Evolutionary conservation across 2,113 vertebrate genomes (phyloP).

Genomic region (Podilymbus podiceps): DNA sequence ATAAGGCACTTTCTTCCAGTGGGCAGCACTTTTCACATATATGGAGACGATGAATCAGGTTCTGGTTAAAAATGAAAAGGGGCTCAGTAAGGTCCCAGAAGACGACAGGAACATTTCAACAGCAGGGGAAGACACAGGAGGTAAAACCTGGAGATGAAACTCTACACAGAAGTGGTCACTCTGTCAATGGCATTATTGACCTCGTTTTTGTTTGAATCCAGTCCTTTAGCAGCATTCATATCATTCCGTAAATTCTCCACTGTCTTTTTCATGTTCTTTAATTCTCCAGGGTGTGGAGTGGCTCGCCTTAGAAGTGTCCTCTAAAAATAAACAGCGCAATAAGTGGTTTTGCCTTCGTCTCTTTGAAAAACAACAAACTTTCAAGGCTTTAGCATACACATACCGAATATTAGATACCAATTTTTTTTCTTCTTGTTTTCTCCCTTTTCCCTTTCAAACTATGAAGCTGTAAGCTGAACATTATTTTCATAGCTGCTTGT

Average conservation of each 20-base stretch:
- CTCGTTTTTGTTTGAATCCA: constrained; percentile 99
- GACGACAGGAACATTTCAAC: constrained; percentile 60
- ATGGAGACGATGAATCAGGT: constrained; percentile 65
- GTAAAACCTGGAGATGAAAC: constrained; percentile 78
- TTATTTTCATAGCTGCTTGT: background rate
- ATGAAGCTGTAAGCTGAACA: background rate
- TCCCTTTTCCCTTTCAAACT: background rate
- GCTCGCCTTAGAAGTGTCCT: constrained; percentile 90
- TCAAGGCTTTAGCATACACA: constrained; percentile 13
- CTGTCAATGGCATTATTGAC: constrained; percentile 94
- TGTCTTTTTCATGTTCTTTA: constrained; percentile 95
- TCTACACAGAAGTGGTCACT: constrained; percentile 97
- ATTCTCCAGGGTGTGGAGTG: constrained; percentile 95
- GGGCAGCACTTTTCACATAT: constrained; percentile 63
- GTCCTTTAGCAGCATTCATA: constrained; percentile 94
- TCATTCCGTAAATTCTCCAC: constrained; percentile 95
- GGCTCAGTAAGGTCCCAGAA: constrained; percentile 67
- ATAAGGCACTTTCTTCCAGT: constrained; percentile 87
- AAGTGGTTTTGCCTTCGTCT: constrained; percentile 43
- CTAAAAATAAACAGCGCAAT: constrained; percentile 72
- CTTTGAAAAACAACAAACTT: constrained; percentile 16
- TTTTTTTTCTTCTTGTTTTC: accelerated
- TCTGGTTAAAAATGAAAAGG: constrained; percentile 59
- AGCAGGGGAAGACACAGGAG: constrained; percentile 85
- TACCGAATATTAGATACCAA: background rate